Evolutionary conservation across 2,797 vertebrate genomes (phyloP).

Genomic region (Paguma larvata): DNA sequence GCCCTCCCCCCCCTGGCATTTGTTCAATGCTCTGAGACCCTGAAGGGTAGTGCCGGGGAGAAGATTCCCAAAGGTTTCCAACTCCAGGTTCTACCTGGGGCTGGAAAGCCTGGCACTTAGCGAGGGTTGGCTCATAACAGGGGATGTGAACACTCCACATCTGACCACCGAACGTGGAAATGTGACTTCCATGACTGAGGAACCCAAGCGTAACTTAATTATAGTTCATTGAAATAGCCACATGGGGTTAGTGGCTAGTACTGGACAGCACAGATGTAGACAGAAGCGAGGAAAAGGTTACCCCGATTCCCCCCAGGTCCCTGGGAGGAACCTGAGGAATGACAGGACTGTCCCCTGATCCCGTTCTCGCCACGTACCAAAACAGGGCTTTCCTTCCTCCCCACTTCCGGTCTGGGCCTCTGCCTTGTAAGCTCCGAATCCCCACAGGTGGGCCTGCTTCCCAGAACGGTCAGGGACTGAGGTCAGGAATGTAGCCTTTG

Average conservation of each 20-base stretch:
- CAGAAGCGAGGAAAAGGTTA: neutral
- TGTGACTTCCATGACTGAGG: neutral
- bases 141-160: neutral
- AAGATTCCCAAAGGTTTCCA: neutral
- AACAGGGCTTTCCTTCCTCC: neutral
- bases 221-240: constrained; percentile 1
- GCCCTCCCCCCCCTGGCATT: fast-evolving
- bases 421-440: neutral
- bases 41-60: neutral
- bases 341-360: neutral
- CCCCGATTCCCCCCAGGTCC: neutral
- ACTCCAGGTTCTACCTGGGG: neutral
- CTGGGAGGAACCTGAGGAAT: neutral
- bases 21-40: neutral
- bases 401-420: neutral
- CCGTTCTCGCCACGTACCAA: neutral
- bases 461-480: neutral
- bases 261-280: neutral
- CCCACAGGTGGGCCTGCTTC: neutral
- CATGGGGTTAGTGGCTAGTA: neutral
- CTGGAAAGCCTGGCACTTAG: neutral
- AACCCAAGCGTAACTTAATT: neutral
- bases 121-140: neutral
- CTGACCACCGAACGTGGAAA: neutral
- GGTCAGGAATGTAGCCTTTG: neutral